Base-by-base conservation (phyloP, 1,140 invertebrate species). In the Dreissena polymorpha region DNA sequence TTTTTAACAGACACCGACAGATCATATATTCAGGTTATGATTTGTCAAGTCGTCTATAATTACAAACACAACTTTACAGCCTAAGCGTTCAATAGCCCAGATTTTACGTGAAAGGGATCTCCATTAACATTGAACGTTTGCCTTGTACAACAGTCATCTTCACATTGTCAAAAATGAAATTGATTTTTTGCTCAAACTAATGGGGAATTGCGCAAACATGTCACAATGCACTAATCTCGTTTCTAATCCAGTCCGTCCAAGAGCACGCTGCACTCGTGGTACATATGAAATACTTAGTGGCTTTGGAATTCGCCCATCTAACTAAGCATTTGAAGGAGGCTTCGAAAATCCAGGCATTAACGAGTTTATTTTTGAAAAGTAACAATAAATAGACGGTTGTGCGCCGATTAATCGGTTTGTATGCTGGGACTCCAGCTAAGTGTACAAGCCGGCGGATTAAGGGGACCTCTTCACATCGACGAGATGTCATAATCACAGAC, bases 401-500 rank as follows among this genome's bases (percentile, higher is more conserved):
- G 70, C 51, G 69, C 12, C 12, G 49, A 57, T 51, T 81, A 82
- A 82, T 82, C 79, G 70, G 57, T 82, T 65, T 82, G 79, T 82
- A 74, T 70, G 60, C 73, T 63, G 68, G 53, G 60, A 10, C 49
- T 71, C 71, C 53, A 27, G 70, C 68, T 63, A 82, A 74, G 27
- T 74, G 63, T 68, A 73, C 79, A 82, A 82, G 70, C 79, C 65
- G 72, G 70, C 13, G 71, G 79, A 72, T 82, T 82, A 82, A 29
- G 53, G 69, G 63, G 16, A 39, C 70, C 70, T 57, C 71, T 74
- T 82, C 63, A 74, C 51, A 64, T 55, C 57, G 23, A 51, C n/a
- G 63, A 82, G 64, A 82, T 82, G 79, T 82, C 79, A 82, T 82
- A 74, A 74, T 82, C 79, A 73, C 63, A 72, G 71, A 82, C 71